phyloP scores from a whole-genome alignment of 30 jellyfish, hydroid and myxozoan species.

The Aurelia aurita complex sp. Pacific region DNA sequence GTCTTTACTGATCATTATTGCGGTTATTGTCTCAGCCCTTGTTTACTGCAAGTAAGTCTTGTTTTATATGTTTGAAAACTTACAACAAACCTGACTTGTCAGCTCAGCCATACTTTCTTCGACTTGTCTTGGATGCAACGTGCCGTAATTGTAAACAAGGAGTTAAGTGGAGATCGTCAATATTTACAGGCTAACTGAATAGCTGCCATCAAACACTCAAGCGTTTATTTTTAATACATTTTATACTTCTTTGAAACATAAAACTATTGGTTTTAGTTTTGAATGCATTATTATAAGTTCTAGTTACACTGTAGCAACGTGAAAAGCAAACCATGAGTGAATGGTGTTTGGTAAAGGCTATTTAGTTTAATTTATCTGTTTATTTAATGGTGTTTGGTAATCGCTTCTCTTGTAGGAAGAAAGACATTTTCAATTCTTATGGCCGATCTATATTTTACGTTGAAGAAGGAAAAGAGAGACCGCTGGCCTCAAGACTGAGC shows the following conservation, averaged over 20 bases:
- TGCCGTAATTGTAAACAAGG: too few relatives aligned
- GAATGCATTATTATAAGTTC: too few relatives aligned
- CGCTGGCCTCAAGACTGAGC: constrained; percentile 38
- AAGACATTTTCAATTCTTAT: constrained; percentile 8
- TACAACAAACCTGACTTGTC: background rate
- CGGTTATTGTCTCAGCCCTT: constrained; percentile 20
- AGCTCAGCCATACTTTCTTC: background rate
- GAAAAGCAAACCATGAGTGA: background rate
- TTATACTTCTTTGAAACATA: too few relatives aligned
- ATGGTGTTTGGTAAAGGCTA: background rate
- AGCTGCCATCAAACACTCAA: too few relatives aligned
- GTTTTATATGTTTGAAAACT: background rate
- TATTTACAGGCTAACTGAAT: too few relatives aligned
- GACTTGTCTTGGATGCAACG: background rate
- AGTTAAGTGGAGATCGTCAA: too few relatives aligned
- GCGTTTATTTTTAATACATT: too few relatives aligned
- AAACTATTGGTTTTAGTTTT: too few relatives aligned
- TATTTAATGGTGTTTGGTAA: background rate
- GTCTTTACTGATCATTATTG: constrained; percentile 29
- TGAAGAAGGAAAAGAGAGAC: constrained; percentile 19
- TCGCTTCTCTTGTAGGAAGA: constrained; percentile 4
- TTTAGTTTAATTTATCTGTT: background rate
- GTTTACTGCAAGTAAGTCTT: constrained; percentile 47
- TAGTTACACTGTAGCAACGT: too few relatives aligned
- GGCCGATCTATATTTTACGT: constrained; percentile 30